Conservation (phyloP, 30 jellyfish, hydroid and myxozoan species). For the Haliclystus octoradiatus region DNA sequence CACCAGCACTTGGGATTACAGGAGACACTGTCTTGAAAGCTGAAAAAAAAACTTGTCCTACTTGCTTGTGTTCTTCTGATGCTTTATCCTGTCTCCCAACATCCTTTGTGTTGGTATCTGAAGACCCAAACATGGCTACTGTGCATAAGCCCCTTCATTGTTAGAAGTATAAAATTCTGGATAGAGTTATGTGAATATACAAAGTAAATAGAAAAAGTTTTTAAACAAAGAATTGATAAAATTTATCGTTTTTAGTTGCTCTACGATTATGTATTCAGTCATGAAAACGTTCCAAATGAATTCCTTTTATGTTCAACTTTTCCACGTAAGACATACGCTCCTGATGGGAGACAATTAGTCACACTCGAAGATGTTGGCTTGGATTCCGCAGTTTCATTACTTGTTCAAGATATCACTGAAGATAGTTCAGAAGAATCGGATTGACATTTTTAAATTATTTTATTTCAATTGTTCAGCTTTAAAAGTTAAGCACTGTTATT, state of each 20-base stretch:
- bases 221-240: no score
- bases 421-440: constrained; percentile 51
- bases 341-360: constrained; percentile 10
- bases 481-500: no score
- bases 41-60: no score
- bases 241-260: constrained; percentile 53
- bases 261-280: constrained; percentile 48
- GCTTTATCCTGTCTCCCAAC: no score
- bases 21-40: no score
- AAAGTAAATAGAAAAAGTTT: no score
- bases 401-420: constrained; percentile 54
- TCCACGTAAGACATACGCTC: constrained; percentile 64
- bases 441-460: not conserved
- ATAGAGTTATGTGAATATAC: no score
- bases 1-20: no score
- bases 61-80: not conserved
- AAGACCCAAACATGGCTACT: no score
- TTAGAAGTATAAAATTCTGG: not conserved
- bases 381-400: constrained; percentile 38
- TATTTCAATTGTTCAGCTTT: no score
- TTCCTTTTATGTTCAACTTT: constrained; percentile 49
- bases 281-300: constrained; percentile 50
- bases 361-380: constrained; percentile 59
- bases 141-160: not conserved
- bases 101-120: no score